A percentile compares a stretch with the other conserved stretches of the same genome.
Conservation (phyloP, 2,888 invertebrate genomes). For the Drosophila prolongata region DNA sequence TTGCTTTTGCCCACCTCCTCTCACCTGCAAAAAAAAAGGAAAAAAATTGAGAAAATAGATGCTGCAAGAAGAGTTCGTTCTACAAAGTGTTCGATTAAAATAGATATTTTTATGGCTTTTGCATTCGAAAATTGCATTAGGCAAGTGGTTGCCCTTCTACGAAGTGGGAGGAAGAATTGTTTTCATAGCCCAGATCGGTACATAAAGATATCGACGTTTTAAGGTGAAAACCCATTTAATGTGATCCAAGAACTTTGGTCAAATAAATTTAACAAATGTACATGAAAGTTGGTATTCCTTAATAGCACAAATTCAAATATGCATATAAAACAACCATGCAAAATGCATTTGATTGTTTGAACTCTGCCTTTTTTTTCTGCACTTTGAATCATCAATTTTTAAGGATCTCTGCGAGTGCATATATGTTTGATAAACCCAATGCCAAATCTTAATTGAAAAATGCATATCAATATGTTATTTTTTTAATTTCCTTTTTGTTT, state of each 20-base stretch:
- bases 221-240: not conserved
- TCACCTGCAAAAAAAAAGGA: conserved; percentile 18
- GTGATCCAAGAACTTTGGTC: too few species aligned
- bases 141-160: conserved; percentile 21
- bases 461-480: conserved; percentile 28
- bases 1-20: conserved; percentile 34
- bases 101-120: conserved; percentile 53
- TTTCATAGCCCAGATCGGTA: conserved; percentile 27
- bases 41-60: conserved; percentile 3
- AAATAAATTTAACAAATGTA: not conserved
- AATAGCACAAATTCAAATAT: not conserved
- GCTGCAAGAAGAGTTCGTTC: conserved; percentile 18
- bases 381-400: not conserved
- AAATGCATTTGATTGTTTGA: not conserved
- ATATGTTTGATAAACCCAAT: conserved; percentile 3
- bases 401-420: not conserved
- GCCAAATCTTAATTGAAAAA: conserved; percentile 36
- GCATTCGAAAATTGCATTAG: conserved; percentile 50
- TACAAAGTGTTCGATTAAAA: conserved; percentile 52
- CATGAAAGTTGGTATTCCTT: not conserved
- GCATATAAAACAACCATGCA: too few species aligned
- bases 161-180: conserved; percentile 1
- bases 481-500: conserved; percentile 1
- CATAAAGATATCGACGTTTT: conserved; percentile 10
- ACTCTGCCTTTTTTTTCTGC: not conserved